Evolutionary conservation across 2,888 invertebrate species (phyloP).

Genomic region (Biston betularia): DNA sequence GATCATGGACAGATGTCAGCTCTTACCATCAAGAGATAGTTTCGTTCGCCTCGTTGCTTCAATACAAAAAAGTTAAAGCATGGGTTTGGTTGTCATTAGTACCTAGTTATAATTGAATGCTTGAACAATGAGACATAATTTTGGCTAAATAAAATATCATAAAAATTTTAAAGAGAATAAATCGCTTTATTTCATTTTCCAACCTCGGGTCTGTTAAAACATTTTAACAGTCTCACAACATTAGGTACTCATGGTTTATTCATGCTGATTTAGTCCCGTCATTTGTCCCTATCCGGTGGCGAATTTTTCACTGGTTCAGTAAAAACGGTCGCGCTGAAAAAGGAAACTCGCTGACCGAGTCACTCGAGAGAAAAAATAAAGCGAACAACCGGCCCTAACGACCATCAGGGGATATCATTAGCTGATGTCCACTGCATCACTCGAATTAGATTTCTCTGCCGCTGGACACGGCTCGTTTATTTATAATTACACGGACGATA

Average conservation of each 20-base stretch:
- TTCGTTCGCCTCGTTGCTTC: no score
- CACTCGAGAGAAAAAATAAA: conserved; percentile 77
- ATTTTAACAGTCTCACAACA: conserved; percentile 31
- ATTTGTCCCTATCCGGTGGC: conserved; percentile 45
- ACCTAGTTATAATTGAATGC: no score
- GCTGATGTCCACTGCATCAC: conserved; percentile 74
- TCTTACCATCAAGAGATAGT: no score
- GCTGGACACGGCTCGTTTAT: conserved; percentile 31
- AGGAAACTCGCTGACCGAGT: conserved; percentile 71
- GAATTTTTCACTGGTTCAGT: conserved; percentile 54
- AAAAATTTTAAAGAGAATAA: conserved; percentile 5
- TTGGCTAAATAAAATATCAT: background rate
- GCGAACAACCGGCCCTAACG: conserved; percentile 71
- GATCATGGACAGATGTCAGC: no score
- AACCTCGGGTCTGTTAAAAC: conserved; percentile 21
- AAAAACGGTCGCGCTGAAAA: conserved; percentile 57
- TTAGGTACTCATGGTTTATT: conserved; percentile 37
- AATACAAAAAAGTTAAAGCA: no score
- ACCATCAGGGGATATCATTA: conserved; percentile 78
- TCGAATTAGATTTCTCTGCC: conserved; percentile 63
- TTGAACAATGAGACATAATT: no score
- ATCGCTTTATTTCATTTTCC: conserved; percentile 33
- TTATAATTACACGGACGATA: conserved; percentile 31
- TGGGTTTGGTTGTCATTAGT: no score
- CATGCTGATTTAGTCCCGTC: conserved; percentile 37